These are phyloP conservation scores for Heliothis virescens DNA, from an alignment of 1,140 invertebrate genomes.

Conservation along the genomic window DNA sequence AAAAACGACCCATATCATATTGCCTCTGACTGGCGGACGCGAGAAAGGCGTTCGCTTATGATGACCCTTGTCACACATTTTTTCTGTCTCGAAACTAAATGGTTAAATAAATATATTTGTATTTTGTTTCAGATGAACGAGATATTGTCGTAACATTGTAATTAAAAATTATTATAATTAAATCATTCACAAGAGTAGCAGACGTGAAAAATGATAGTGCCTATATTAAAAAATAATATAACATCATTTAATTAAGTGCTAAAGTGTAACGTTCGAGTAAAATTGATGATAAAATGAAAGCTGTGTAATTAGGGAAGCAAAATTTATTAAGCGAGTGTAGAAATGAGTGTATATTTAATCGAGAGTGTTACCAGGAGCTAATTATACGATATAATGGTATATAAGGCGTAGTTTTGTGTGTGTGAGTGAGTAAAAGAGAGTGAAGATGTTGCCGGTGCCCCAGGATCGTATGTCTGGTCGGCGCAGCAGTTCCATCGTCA, in stretches of 20 bases:
- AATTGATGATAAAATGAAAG: slow-evolving; percentile 24
- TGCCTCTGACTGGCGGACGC: slow-evolving; percentile 55
- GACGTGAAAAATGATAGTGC: slow-evolving; percentile 38
- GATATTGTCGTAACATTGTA: neutral
- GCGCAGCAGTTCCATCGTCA: slow-evolving; percentile 87
- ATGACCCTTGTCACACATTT: slow-evolving; percentile 56
- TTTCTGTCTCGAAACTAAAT: slow-evolving; percentile 27
- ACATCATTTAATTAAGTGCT: slow-evolving; percentile 13
- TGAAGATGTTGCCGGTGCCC: slow-evolving; percentile 80
- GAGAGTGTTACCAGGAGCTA: slow-evolving; percentile 27
- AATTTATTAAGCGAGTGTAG: slow-evolving; percentile 14
- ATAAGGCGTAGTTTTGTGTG: slow-evolving; percentile 16
- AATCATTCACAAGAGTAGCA: neutral
- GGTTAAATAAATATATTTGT: slow-evolving; percentile 17
- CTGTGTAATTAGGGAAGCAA: slow-evolving; percentile 16
- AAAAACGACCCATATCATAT: slow-evolving; percentile 60
- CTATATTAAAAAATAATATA: slow-evolving; percentile 31
- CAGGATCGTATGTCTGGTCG: slow-evolving; percentile 86
- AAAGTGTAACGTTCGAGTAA: slow-evolving; percentile 24
- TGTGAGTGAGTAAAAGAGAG: slow-evolving; percentile 21
- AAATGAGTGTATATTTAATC: slow-evolving; percentile 32
- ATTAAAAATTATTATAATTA: slow-evolving; percentile 22
- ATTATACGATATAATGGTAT: neutral
- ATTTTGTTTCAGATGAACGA: slow-evolving; percentile 51
- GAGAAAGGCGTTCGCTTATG: slow-evolving; percentile 56